Percentiles rank a stretch among this genome's conserved stretches.
Conservation (phyloP, 2,797 vertebrate species). For the Gobio occitaniae region DNA sequence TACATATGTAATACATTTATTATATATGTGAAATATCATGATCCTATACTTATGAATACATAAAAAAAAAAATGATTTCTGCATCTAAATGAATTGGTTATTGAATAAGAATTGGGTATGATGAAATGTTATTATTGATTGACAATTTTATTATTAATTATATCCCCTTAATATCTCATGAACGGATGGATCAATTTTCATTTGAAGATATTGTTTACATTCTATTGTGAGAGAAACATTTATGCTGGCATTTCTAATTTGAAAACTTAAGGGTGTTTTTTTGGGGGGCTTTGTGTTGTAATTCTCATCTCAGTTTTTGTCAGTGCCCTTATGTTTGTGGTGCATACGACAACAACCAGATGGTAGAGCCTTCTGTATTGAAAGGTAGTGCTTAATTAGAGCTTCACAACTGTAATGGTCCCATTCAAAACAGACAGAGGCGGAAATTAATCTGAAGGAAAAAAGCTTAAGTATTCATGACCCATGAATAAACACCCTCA, state of each 20-base stretch:
- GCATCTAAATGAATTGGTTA: neutral
- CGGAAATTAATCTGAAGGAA: slow-evolving; percentile 64
- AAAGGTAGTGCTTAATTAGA: slow-evolving; percentile 78
- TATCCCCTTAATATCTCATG: slow-evolving; percentile 5
- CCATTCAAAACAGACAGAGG: slow-evolving; percentile 65
- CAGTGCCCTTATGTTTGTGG: slow-evolving; percentile 66
- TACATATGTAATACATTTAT: neutral
- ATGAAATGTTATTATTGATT: neutral
- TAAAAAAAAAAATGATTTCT: neutral
- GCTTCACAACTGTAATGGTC: slow-evolving; percentile 67
- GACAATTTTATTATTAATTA: neutral
- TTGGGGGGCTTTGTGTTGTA: slow-evolving; percentile 55
- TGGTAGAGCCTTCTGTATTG: slow-evolving; percentile 80
- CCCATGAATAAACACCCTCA: slow-evolving; percentile 66
- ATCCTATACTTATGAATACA: neutral
- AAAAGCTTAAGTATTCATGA: slow-evolving; percentile 65
- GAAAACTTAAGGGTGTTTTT: slow-evolving; percentile 56
- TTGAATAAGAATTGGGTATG: neutral
- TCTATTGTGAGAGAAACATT: slow-evolving; percentile 60
- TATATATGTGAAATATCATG: neutral
- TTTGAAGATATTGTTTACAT: slow-evolving; percentile 53
- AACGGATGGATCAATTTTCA: neutral
- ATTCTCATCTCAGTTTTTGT: slow-evolving; percentile 65
- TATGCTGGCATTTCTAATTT: slow-evolving; percentile 64
- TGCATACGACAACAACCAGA: slow-evolving; percentile 80